Base-by-base conservation (phyloP, 2,888 invertebrate species). In the Ormyrus labotus region DNA sequence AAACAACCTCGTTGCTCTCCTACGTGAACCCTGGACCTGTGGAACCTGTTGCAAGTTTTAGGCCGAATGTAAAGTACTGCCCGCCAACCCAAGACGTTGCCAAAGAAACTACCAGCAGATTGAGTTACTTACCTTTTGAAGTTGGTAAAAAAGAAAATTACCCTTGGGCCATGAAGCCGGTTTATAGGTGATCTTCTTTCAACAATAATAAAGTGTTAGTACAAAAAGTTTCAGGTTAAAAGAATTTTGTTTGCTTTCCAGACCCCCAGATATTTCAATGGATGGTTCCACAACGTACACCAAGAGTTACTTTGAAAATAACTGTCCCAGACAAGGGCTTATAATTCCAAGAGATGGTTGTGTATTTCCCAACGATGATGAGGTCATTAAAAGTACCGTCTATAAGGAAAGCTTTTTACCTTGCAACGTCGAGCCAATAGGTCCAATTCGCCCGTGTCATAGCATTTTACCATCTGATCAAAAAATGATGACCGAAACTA, bases 91-190 rank as follows among this genome's bases (percentile, higher is more conserved):
- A 86, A 13, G 86, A 88, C 9, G 80, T 88, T 2, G 75, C 85
- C 3, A 84, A 86, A 7, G 87, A 88, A 4, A 91, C 91, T 1
- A 90, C 91, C 0, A 89, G 90, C 45, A 90, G 89, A 76, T 81
- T 90, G 64, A 91, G 91, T 64, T 91, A 87, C 81, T 88, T 89
- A 75, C 90, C 91, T 2, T 85, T 88, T 77, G 79, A 82, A 19
- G 79, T 89, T n/a, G 80, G 79, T 1, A 85, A 85, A 67, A 88
- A 84, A 75, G 89, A 89, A 61, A 85, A 85, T 8, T 86, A 86
- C 80, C 89, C 91, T 0, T 91, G 91, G 91, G 86, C 87, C 6
- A 78, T 85, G 67, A 90, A 89, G 82, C 83, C 86, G 0, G 67
- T 72, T 50, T 91, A 91, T 77, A 86, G 84, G 87, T 81, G 58